Base-by-base conservation (phyloP, 2,888 invertebrate genomes). In the Prenolepis imparis region DNA sequence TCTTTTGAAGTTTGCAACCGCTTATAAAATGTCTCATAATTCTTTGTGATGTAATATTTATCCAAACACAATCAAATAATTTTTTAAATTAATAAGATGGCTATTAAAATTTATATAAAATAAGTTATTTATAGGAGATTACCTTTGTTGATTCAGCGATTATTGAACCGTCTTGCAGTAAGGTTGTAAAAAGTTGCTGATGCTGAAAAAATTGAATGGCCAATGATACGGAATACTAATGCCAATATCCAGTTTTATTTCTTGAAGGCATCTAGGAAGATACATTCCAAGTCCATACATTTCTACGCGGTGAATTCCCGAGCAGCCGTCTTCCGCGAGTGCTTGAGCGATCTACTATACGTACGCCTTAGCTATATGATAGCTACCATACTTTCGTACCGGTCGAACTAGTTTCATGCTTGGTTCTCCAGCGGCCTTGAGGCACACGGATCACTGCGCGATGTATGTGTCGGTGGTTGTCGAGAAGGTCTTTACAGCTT, bases 371-470 rank as follows among this genome's bases (percentile, higher is more conserved):
- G 80, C 72, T 70, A 75, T 82, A 89, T 89, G 87, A 89, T 87
- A 90, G 89, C 86, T 77, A 89, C 87, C 85, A 89, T 90, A 89
- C 87, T 89, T 84, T 82, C 83, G 90, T 88, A 91, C 92, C 87
- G 91, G 92, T 92, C 91, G 91, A 87, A 92, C 92, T 92, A 92
- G 92, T 92, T 93, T 92, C 90, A 92, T 91, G 92, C 92, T 91
- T 87, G 90, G 90, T 86, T 90, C 90, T 90, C 89, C 74, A 67
- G 89, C 90, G 93, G 88, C 93, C 92, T 93, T 93, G 93, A 89
- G 86, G 89, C 88, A 57, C 88, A 63, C 84, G 78, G 81, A 87
- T 86, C 80, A 77, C 77, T 84, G 66, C 78, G 55, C 59, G 44
- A 41, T 12, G 78, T 52, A 15, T 77, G 63, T 59, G 63, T 59